phyloP scores from a whole-genome alignment of 1,140 invertebrate species.

The Drosophila saltans region DNA sequence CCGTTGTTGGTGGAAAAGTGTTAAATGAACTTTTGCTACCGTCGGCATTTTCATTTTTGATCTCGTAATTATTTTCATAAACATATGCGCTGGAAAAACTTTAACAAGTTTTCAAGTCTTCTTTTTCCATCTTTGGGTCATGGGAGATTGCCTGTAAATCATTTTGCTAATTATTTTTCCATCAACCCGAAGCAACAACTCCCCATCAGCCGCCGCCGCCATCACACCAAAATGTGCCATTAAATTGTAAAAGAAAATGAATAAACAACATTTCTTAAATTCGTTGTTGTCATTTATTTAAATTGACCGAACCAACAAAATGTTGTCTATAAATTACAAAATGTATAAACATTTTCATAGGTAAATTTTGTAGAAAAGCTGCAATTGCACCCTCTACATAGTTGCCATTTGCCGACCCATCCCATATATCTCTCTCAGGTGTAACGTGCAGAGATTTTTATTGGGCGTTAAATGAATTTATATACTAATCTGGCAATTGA shows the following conservation, averaged over 20 bases:
- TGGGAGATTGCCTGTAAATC: slow-evolving; percentile 76
- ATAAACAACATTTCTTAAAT: slow-evolving; percentile 25
- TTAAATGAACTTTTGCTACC: slow-evolving; percentile 53
- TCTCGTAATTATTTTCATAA: slow-evolving; percentile 78
- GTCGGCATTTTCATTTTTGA: slow-evolving; percentile 69
- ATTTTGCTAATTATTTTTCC: slow-evolving; percentile 77
- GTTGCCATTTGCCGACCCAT: slow-evolving; percentile 36
- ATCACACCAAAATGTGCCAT: slow-evolving; percentile 44
- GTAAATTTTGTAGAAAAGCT: slow-evolving; percentile 21
- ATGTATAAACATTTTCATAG: slow-evolving; percentile 3
- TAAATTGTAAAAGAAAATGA: slow-evolving; percentile 62
- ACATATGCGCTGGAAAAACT: slow-evolving; percentile 39
- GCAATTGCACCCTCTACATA: slow-evolving; percentile 23
- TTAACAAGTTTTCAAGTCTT: slow-evolving; percentile 36
- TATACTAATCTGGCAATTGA: slow-evolving; percentile 46
- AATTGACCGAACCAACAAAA: slow-evolving; percentile 62
- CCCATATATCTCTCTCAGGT: slow-evolving; percentile 34
- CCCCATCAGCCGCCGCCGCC: not conserved
- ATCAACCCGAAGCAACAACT: slow-evolving; percentile 24
- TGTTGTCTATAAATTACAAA: slow-evolving; percentile 71
- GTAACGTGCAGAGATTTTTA: slow-evolving; percentile 75
- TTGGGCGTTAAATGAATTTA: slow-evolving; percentile 80
- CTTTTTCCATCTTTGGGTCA: slow-evolving; percentile 29
- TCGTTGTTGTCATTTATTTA: slow-evolving; percentile 22
- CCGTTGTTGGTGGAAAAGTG: slow-evolving; percentile 45